Conservation (phyloP, 2,888 invertebrate species). For the Pandemis corylana region DNA sequence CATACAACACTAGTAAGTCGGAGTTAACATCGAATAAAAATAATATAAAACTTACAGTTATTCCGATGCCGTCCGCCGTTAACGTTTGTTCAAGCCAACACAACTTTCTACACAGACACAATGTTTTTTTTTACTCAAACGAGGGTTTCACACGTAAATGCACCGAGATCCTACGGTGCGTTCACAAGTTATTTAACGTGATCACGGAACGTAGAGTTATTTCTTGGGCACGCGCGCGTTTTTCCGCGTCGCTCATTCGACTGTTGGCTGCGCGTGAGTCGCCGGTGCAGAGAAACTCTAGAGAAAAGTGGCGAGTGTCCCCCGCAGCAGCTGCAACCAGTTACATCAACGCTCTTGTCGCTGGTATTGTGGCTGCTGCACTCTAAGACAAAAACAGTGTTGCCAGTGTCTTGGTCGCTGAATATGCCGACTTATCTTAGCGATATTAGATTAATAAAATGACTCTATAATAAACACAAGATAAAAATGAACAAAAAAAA, state of each 20-base stretch:
- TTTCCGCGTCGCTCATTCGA: constrained; percentile 60
- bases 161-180: constrained; percentile 49
- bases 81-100: constrained; percentile 58
- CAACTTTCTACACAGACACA: constrained; percentile 62
- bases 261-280: constrained; percentile 74
- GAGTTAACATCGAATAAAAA: constrained; percentile 5
- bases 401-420: too few relatives aligned
- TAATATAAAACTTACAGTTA: constrained; percentile 73
- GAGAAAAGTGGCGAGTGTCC: constrained; percentile 74
- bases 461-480: too few relatives aligned
- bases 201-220: not conserved
- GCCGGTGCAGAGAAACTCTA: constrained; percentile 48
- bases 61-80: constrained; percentile 59
- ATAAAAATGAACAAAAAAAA: too few relatives aligned
- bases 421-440: too few relatives aligned
- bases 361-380: constrained; percentile 11
- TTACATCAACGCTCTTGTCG: constrained; percentile 75
- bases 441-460: too few relatives aligned
- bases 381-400: not conserved
- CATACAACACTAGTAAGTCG: not conserved
- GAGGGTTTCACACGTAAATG: constrained; percentile 52
- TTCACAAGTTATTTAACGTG: constrained; percentile 40
- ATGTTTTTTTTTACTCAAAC: constrained; percentile 45
- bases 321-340: constrained; percentile 53
- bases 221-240: constrained; percentile 62